Conservation (phyloP, 2,113 vertebrate species). For the Synchiropus splendidus region DNA sequence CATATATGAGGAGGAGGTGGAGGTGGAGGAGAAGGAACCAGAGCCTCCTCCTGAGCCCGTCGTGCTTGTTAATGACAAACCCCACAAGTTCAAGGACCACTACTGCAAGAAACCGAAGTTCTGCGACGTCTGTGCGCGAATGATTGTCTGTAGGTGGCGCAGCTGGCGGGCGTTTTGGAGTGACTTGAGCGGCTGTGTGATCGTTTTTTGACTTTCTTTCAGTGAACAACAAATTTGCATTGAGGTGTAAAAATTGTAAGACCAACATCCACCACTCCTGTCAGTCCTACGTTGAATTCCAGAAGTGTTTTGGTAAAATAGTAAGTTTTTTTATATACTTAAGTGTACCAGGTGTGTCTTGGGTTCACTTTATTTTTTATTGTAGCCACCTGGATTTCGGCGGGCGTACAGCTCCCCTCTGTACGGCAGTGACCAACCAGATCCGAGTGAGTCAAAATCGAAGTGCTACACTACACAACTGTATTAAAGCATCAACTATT, state of each 20-base stretch:
- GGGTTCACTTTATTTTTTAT: constrained; percentile 3
- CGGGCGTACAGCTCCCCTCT: constrained; percentile 93
- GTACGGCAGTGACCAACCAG: constrained; percentile 67
- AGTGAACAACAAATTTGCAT: constrained; percentile 97
- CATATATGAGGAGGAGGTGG: constrained; percentile 85
- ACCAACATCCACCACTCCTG: constrained; percentile 96
- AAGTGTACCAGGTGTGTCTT: neutral
- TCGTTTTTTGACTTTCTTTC: constrained; percentile 6
- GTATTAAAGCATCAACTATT: neutral
- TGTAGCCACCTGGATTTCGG: constrained; percentile 85
- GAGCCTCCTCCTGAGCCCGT: constrained; percentile 75
- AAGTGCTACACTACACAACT: too few relatives aligned
- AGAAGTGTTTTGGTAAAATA: constrained; percentile 95
- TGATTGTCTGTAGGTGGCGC: constrained; percentile 87
- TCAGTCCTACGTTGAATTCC: constrained; percentile 91
- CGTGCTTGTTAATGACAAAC: constrained; percentile 81
- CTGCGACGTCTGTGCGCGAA: constrained; percentile 94
- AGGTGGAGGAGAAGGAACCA: constrained; percentile 86
- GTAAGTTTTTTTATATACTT: constrained; percentile 62
- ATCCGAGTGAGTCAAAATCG: constrained; percentile 45
- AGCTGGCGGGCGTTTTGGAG: too few relatives aligned
- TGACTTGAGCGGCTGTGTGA: neutral
- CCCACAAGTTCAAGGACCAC: constrained; percentile 97
- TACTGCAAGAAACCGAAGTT: constrained; percentile 98
- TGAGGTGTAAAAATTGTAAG: constrained; percentile 97